Base-by-base conservation (phyloP, 2,797 vertebrate genomes). In the Hippoglossus hippoglossus region DNA sequence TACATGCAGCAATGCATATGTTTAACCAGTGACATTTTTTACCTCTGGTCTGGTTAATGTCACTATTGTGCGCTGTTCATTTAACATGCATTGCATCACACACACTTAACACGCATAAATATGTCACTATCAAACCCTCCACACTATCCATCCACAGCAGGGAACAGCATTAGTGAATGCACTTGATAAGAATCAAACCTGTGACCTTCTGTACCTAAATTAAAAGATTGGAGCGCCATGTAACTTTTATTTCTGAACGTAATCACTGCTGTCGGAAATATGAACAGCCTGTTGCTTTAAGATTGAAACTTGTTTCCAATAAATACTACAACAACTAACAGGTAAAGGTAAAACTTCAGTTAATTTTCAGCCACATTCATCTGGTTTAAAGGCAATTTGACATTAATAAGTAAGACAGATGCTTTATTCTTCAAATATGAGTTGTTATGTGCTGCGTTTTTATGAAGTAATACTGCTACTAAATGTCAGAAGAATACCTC, bases 141-240 rank as follows among this genome's bases (percentile, higher is more conserved):
- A 63, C 41, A 61, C 7, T 18, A 65, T n/a, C 34, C 62, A 56
- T 68, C 18, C 34, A 44, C 26, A 31, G 34, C 22, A 53, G 39
- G 16, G 10, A 53, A 64, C 24, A 26, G 67, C 3, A 55, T 5
- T 25, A 60, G 19, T 65, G 22, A 55, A 50, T 46, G 16, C 18
- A 57, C 34, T 19, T 25, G 1, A 4, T 12, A 66, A 2, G 36
- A 34, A 56, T 34, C 1, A 0, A 39, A 56, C 41, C 12, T 46
- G 2, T 16, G n/a, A 47, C n/a, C 9, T 24, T 39, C n/a, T 36
- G 21, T 12, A 39, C 15, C 39, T 41, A 25, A 26, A 34, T 39
- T 39, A 39, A 22, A 15, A 52, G 11, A 25, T 49, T 24, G 21
- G 18, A 19, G 26, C 16, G 18, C 25, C 15, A 26, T 11, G 2